Base-by-base conservation (phyloP, 2,888 invertebrate genomes). In the Callimorpha dominula region DNA sequence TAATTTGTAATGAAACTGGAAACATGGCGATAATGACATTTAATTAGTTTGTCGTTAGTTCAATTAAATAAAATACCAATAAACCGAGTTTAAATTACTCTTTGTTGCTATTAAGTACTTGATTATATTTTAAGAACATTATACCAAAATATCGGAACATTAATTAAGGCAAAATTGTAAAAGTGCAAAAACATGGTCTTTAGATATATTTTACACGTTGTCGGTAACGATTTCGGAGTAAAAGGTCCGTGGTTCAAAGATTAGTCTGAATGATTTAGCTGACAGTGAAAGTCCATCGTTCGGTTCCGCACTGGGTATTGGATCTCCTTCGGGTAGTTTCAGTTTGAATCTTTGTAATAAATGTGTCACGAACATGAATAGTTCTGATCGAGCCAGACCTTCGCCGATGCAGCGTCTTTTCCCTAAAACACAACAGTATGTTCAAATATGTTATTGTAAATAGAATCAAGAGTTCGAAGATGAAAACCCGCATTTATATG, bases 351-450 rank as follows among this genome's bases (percentile, higher is more conserved):
- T 96, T 89, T 98, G 98, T 76, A 98, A 90, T 15, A 98, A 90
- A 12, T 97, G 94, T 1, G 98, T 96, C n/a, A 97, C 95, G 84
- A 98, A 97, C 83, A 98, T 91, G 87, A 98, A 98, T 66, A 98
- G 92, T 87, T 97, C 98, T 64, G 97, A 97, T 76, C 97, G 96
- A 0, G 96, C 96, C 78, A 98, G 90, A 0, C 97, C 96, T 92
- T 98, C 98, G 9, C 98, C 98, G 94, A 98, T 97, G 86, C 98
- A 98, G 73, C 98, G 97, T 87, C 97, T 97, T 87, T 96, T 97
- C 12, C 98, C 98, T 90, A 96, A 92, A 76, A 89, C 76, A 78
- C 74, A 50, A 42, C 9, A 12, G 52, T 65, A 31, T 52, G 11
- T 66, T 52, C 40, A 52, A 1, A 65, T 68, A 64, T 54, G 63